Evolutionary conservation across 1,140 invertebrate genomes (phyloP).

Genomic region (Lutraria rhynchaena): DNA sequence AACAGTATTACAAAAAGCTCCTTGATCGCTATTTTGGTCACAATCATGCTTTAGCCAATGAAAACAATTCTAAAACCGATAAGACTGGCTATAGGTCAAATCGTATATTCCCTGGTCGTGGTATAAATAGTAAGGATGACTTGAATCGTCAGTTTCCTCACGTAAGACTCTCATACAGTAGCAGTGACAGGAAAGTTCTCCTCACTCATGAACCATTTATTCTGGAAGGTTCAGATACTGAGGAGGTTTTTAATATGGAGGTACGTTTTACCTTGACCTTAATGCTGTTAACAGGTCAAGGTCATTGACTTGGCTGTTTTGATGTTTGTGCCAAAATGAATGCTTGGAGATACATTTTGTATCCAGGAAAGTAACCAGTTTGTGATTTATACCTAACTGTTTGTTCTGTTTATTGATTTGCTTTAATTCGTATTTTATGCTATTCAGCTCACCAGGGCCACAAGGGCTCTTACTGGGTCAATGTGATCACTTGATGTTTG

Average conservation of each 20-base stretch:
- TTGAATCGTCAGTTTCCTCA: slow-evolving; percentile 70
- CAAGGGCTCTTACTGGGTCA: no score
- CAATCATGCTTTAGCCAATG: slow-evolving; percentile 76
- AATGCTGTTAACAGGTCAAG: background rate
- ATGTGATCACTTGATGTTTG: no score
- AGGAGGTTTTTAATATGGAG: slow-evolving; percentile 67
- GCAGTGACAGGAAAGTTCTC: slow-evolving; percentile 65
- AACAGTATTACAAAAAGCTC: slow-evolving; percentile 78
- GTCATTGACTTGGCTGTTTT: slow-evolving; percentile 18
- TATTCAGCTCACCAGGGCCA: no score
- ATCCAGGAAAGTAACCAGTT: no score
- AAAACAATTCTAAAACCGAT: slow-evolving; percentile 62
- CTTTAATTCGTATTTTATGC: no score
- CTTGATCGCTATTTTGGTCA: slow-evolving; percentile 78
- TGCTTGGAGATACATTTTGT: no score
- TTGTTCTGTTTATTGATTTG: no score
- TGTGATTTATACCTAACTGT: no score
- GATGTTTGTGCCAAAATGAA: slow-evolving; percentile 8
- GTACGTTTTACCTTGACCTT: slow-evolving; percentile 56
- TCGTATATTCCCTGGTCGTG: slow-evolving; percentile 57
- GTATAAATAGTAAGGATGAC: slow-evolving; percentile 59
- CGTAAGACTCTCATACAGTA: slow-evolving; percentile 71
- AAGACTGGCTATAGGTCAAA: slow-evolving; percentile 59
- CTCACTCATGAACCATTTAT: slow-evolving; percentile 62
- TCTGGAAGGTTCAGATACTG: slow-evolving; percentile 61